Percentiles rank a stretch among this genome's conserved stretches.
Evolutionary conservation across 2,888 invertebrate species (phyloP).

Genomic region (Netelia virgata): DNA sequence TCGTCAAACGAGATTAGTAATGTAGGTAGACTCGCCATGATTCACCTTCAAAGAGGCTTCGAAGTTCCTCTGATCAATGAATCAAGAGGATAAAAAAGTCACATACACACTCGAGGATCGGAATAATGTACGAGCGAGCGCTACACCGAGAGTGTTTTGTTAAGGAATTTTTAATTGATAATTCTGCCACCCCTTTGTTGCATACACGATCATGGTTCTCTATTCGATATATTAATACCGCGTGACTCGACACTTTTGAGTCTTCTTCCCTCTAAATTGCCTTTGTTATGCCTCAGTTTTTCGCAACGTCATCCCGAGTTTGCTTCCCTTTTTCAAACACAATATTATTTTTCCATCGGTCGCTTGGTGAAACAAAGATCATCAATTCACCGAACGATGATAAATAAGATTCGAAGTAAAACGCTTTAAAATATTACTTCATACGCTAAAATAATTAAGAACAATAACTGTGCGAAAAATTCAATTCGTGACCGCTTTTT

Average conservation of each 20-base stretch:
- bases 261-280: too few species aligned
- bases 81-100: conserved; percentile 4
- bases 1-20: conserved; percentile 34
- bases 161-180: conserved; percentile 29
- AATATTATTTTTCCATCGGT: too few species aligned
- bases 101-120: conserved; percentile 1
- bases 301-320: too few species aligned
- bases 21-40: conserved; percentile 9
- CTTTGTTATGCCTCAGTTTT: too few species aligned
- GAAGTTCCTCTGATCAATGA: conserved; percentile 37
- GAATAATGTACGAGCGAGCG: background rate
- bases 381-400: too few species aligned
- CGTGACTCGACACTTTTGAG: conserved; percentile 3
- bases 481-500: too few species aligned
- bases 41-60: conserved; percentile 40
- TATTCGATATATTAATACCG: background rate
- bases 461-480: too few species aligned
- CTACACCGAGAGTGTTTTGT: background rate
- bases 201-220: background rate
- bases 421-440: too few species aligned
- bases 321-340: too few species aligned
- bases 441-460: too few species aligned
- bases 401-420: too few species aligned
- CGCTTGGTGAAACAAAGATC: too few species aligned
- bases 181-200: background rate